Evolutionary conservation across 2,888 invertebrate species (phyloP).

Genomic region (Biston betularia): DNA sequence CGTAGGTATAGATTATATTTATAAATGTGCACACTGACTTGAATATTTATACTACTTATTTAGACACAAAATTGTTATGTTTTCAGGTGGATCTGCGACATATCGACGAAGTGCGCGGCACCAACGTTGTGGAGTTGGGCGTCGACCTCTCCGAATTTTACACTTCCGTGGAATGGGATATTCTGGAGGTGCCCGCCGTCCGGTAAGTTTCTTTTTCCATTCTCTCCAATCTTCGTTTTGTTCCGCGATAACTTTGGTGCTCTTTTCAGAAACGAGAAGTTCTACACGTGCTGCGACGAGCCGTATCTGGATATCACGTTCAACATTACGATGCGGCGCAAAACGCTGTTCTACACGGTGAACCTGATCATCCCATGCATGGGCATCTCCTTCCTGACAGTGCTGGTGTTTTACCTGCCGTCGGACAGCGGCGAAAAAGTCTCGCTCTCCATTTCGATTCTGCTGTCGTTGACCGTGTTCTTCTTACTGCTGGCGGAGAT

Average conservation of each 20-base stretch:
- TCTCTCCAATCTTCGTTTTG: background rate
- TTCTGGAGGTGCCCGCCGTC: slow-evolving; percentile 97
- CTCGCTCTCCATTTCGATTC: slow-evolving; percentile 97
- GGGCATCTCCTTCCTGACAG: slow-evolving; percentile 98
- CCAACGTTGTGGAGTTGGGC: slow-evolving; percentile 96
- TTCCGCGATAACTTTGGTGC: background rate
- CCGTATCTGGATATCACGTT: slow-evolving; percentile 98
- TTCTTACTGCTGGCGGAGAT: slow-evolving; percentile 92
- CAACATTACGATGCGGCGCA: slow-evolving; percentile 98
- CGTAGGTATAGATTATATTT: too few species aligned
- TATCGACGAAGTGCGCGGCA: slow-evolving; percentile 95
- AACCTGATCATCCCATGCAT: slow-evolving; percentile 98
- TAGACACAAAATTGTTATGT: background rate
- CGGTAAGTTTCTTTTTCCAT: slow-evolving; percentile 81
- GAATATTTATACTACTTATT: too few species aligned
- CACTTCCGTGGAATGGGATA: slow-evolving; percentile 99
- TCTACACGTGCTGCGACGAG: slow-evolving; percentile 98
- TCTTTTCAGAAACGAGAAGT: slow-evolving; percentile 93
- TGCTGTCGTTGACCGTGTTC: slow-evolving; percentile 98
- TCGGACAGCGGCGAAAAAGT: slow-evolving; percentile 99
- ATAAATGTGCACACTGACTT: too few species aligned
- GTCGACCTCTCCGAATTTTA: slow-evolving; percentile 99
- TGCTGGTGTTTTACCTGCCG: slow-evolving; percentile 98
- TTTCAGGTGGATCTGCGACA: slow-evolving; percentile 95
- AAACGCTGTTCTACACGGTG: slow-evolving; percentile 98